A percentile compares a stretch with the other conserved stretches of the same genome.
These are phyloP conservation scores for Meteorus colon DNA, from an alignment of 2,888 invertebrate species.

Conservation along the genomic window DNA sequence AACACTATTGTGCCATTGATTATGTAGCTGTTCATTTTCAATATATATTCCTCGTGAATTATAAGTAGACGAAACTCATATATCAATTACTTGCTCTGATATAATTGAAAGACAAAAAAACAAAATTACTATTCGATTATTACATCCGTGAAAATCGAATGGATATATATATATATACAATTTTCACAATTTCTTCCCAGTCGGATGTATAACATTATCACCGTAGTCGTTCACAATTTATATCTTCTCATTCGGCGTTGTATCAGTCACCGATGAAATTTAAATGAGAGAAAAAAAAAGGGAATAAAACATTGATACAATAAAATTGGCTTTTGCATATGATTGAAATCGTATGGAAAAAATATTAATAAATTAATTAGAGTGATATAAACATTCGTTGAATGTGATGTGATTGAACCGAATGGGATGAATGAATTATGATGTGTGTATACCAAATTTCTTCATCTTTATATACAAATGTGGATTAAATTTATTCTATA, in stretches of 20 bases:
- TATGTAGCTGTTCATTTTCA: slow-evolving; percentile 54
- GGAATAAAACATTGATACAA: background rate
- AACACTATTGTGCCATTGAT: slow-evolving; percentile 37
- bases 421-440: slow-evolving; percentile 28
- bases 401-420: slow-evolving; percentile 19
- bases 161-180: background rate
- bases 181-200: background rate
- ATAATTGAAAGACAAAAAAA: background rate
- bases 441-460: background rate
- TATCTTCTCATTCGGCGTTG: slow-evolving; percentile 5
- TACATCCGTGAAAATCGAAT: background rate
- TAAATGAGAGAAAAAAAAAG: background rate
- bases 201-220: slow-evolving; percentile 13
- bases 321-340: background rate
- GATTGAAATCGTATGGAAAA: background rate
- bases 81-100: background rate
- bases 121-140: background rate
- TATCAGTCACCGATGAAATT: background rate
- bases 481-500: slow-evolving; percentile 7
- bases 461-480: slow-evolving; percentile 22
- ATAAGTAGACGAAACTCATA: slow-evolving; percentile 24
- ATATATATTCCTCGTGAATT: slow-evolving; percentile 42
- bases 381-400: slow-evolving; percentile 22
- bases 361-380: slow-evolving; percentile 7
- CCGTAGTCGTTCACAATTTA: background rate